Evolutionary conservation across 1,140 invertebrate species (phyloP), one percentile per base, ranked within the genome.

Genomic region (Cyrtorhinus lividipennis): DNA sequence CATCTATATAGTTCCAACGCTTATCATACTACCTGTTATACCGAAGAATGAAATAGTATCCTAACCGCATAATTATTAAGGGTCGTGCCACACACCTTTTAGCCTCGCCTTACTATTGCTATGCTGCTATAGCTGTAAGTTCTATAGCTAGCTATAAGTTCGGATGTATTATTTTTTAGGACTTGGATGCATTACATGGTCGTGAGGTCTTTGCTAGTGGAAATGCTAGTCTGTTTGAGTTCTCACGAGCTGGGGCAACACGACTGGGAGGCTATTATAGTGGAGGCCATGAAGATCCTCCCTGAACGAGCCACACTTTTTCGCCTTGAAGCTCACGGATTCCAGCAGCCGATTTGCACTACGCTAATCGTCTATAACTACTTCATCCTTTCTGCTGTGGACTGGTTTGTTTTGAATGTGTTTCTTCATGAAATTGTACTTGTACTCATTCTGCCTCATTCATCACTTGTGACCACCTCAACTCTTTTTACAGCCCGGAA

Each of bases 151-250:
- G n/a, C n/a, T n/a, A n/a, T n/a, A n/a, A n/a, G n/a, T n/a, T n/a
- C n/a, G n/a, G n/a, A n/a, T n/a, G n/a, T n/a, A n/a, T n/a, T n/a
- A n/a, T 38, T 38, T 10, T 15, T 24, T 2, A 44, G 25, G 3
- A 27, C 15, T 22, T 53, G 48, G 12, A 53, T 53, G 48, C 48
- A 53, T 10, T 53, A 10, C 20, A 15, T 53, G 24, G 20, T 62
- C 12, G 25, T 62, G 20, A 62, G 61, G 24, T 56, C 61, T 1
- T 25, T 62, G 10, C 8, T 62, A 15, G 46, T 62, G 25, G 61
- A 62, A 62, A 20, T 62, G 8, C 13, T 62, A 12, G 23, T 26
- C 23, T 56, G 61, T 25, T 24, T 62, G 10, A 56, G 61, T 25
- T 15, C 22, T 15, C 24, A 27, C 24, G 25, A 53, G 5, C 46